Conservation (phyloP, 2,797 vertebrate species). For the Sorex maritimensis region DNA sequence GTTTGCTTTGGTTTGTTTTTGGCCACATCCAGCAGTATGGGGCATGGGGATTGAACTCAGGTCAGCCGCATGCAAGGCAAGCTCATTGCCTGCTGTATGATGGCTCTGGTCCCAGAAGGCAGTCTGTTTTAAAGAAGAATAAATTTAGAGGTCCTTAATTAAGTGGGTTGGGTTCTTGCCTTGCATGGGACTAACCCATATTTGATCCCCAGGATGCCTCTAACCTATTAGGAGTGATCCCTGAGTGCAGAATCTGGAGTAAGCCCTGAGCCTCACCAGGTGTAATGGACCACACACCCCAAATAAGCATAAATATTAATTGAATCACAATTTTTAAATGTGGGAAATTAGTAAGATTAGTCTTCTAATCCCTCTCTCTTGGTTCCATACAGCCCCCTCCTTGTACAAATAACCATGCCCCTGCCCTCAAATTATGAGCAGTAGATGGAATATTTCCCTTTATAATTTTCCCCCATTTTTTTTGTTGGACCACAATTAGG, state of each 20-base stretch:
- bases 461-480: not conserved
- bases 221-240: too few species aligned
- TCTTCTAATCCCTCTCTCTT: not conserved
- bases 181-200: too few species aligned
- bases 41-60: too few species aligned
- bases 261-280: too few species aligned
- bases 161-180: too few species aligned
- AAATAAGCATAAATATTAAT: conserved; percentile 34
- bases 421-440: not conserved
- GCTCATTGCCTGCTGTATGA: not conserved
- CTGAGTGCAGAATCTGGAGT: too few species aligned
- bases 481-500: too few species aligned
- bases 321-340: conserved; percentile 48
- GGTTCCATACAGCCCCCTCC: not conserved
- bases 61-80: too few species aligned
- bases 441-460: not conserved
- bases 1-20: too few species aligned
- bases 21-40: too few species aligned
- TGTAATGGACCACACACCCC: too few species aligned
- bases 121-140: not conserved
- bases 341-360: not conserved
- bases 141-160: not conserved
- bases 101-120: not conserved
- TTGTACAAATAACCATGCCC: not conserved
- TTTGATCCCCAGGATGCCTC: too few species aligned